These are phyloP conservation scores for Astyanax mexicanus DNA, from an alignment of 2,797 vertebrate species.

Conservation along the genomic window DNA sequence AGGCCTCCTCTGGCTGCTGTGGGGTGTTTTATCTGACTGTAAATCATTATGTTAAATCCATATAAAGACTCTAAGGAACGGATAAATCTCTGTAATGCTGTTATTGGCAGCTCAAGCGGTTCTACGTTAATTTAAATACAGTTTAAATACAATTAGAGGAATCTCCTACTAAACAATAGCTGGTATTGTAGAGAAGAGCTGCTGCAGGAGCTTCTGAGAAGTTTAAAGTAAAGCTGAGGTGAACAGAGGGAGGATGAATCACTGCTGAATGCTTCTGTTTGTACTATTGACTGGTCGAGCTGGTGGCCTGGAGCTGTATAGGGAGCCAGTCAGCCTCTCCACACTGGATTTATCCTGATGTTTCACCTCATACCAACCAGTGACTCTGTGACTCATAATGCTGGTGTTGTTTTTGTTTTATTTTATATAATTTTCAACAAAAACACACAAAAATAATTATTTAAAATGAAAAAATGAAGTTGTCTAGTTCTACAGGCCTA, in stretches of 20 bases:
- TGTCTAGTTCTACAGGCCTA: not conserved
- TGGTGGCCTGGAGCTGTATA: not conserved
- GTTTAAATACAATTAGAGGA: not conserved
- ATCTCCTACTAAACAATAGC: not conserved
- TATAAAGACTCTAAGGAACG: too few relatives aligned
- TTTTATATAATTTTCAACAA: not conserved
- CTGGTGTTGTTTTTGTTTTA: not conserved
- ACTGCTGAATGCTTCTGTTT: conserved; percentile 2
- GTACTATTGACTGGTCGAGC: conserved; percentile 9
- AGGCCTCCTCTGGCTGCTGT: too few relatives aligned
- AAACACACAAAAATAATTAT: not conserved
- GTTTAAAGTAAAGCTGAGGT: conserved; percentile 6
- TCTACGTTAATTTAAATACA: too few relatives aligned
- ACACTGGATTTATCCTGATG: not conserved
- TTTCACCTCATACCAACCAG: not conserved
- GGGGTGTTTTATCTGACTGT: too few relatives aligned
- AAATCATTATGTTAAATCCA: too few relatives aligned
- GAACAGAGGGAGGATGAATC: conserved; percentile 5
- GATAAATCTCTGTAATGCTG: too few relatives aligned
- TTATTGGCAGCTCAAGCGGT: too few relatives aligned
- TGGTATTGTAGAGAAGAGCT: not conserved
- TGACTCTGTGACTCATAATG: not conserved
- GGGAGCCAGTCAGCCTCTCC: not conserved
- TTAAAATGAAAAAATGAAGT: not conserved
- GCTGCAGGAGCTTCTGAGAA: not conserved